Conservation (phyloP, 2,113 vertebrate species). For the Pelobates fuscus region DNA sequence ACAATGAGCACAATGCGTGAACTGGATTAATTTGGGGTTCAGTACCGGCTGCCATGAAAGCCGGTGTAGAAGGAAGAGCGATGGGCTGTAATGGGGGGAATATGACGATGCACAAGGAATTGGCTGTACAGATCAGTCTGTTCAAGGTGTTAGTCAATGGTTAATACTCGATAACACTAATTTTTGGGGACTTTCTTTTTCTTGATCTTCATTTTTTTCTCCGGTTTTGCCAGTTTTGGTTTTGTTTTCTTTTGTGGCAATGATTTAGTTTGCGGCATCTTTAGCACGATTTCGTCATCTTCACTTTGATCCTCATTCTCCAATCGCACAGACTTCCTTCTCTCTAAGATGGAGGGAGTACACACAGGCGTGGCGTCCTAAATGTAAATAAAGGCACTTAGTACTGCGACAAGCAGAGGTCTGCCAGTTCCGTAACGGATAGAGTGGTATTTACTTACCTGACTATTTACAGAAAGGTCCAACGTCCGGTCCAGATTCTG, state of each 20-base stretch:
- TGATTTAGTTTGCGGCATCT: conserved; percentile 55
- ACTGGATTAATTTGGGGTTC: too few species aligned
- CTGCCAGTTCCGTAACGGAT: not conserved
- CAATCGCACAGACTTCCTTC: conserved; percentile 68
- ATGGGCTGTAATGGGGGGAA: too few species aligned
- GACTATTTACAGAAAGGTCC: conserved; percentile 50
- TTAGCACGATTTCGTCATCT: conserved; percentile 76
- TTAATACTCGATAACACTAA: too few species aligned
- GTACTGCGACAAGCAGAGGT: not conserved
- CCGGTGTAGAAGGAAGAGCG: too few species aligned
- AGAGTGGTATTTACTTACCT: conserved; percentile 58
- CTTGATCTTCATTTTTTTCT: conserved; percentile 46
- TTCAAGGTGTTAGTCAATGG: too few species aligned
- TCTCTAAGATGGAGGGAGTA: conserved; percentile 83
- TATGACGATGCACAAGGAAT: too few species aligned
- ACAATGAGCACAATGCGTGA: too few species aligned
- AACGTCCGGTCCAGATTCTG: conserved; percentile 16
- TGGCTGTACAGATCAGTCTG: too few species aligned
- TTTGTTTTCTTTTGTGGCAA: conserved; percentile 2
- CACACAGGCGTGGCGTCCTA: conserved; percentile 84
- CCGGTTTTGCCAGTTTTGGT: conserved; percentile 48
- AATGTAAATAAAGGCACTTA: not conserved
- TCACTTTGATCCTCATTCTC: conserved; percentile 65
- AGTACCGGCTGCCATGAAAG: too few species aligned
- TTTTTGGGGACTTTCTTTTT: conserved; percentile 48